These are phyloP conservation scores for Stegastes partitus DNA, from an alignment of 2,113 vertebrate genomes.

Conservation along the genomic window DNA sequence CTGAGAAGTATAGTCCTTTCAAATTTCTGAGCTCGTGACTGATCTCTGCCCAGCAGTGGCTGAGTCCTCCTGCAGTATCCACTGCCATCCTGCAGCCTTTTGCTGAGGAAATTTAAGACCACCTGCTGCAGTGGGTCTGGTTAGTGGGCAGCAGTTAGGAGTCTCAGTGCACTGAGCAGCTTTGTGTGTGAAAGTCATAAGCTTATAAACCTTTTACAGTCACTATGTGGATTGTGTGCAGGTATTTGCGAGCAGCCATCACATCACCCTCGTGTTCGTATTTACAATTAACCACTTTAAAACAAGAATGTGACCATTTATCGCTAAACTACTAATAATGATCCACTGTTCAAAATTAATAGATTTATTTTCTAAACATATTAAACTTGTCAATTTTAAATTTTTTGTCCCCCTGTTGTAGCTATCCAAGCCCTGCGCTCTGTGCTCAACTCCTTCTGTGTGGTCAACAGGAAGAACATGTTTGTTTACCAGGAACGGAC, in stretches of 20 bases:
- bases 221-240: no score
- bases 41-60: no score
- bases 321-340: background rate
- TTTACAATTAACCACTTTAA: background rate
- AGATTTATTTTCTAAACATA: background rate
- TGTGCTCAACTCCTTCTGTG: slow-evolving; percentile 95
- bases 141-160: no score
- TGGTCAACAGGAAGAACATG: slow-evolving; percentile 99
- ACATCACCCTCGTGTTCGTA: no score
- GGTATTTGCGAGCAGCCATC: no score
- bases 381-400: background rate
- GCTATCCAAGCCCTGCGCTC: slow-evolving; percentile 97
- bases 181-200: background rate
- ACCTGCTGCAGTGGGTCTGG: background rate
- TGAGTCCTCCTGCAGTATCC: no score
- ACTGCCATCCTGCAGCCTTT: no score
- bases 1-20: no score
- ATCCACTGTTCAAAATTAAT: background rate
- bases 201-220: no score
- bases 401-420: slow-evolving; percentile 63
- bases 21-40: no score
- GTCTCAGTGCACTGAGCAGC: background rate
- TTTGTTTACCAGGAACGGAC: slow-evolving; percentile 98
- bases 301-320: background rate
- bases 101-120: background rate